A percentile compares a stretch with the other conserved stretches of the same genome.
phyloP scores from a whole-genome alignment of 1,140 invertebrate genomes.

The Caenorhabditis inopinata region DNA sequence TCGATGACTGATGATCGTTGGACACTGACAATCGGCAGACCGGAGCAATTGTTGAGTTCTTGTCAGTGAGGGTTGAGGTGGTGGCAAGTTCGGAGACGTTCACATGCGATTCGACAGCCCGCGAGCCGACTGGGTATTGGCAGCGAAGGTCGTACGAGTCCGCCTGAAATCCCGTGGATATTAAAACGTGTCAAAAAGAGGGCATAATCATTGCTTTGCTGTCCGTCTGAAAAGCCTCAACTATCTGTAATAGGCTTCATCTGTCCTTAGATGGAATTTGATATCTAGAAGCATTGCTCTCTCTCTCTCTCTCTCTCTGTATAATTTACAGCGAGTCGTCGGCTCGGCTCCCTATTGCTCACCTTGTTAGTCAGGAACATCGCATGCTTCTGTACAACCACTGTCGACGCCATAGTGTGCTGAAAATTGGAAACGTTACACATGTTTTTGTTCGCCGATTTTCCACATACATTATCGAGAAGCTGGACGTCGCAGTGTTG shows the following conservation, averaged over 20 bases:
- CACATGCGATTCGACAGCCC: conserved; percentile 45
- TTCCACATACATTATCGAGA: conserved; percentile 49
- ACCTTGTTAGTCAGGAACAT: conserved; percentile 54
- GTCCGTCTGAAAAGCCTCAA: no score
- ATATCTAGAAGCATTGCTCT: no score
- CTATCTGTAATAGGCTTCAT: no score
- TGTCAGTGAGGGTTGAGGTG: conserved; percentile 46
- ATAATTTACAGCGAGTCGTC: no score
- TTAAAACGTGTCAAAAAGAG: no score
- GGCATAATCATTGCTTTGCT: no score
- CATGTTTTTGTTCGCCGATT: background rate
- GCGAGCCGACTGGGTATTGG: conserved; percentile 50
- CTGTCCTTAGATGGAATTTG: no score
- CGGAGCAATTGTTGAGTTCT: conserved; percentile 40
- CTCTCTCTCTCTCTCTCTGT: no score
- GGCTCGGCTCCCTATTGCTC: no score
- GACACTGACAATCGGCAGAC: conserved; percentile 53
- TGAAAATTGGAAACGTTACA: conserved; percentile 38
- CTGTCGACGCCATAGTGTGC: conserved; percentile 59
- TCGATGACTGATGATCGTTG: conserved; percentile 49
- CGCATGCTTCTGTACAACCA: conserved; percentile 59
- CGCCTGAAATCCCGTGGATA: conserved; percentile 39
- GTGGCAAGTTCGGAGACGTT: conserved; percentile 56
- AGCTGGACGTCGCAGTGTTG: conserved; percentile 58
- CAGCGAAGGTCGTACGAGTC: conserved; percentile 57